Conservation (phyloP, 2,888 invertebrate species). For the Chouioia cunea region DNA sequence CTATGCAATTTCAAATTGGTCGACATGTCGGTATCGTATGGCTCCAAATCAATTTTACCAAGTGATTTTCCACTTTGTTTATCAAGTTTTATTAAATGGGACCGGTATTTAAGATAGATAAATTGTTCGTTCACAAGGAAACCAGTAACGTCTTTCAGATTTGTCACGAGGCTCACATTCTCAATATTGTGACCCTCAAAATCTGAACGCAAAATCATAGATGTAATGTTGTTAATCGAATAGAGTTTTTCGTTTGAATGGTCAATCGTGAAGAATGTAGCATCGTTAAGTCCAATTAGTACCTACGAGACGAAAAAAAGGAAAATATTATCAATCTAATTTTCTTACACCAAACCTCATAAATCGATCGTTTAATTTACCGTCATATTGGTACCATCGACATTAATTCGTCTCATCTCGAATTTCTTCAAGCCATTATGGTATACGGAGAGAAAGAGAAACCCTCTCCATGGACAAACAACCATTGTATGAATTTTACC, state of each 20-base stretch:
- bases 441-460: slow-evolving; percentile 12
- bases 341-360: not conserved
- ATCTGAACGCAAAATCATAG: slow-evolving; percentile 6
- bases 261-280: slow-evolving; percentile 17
- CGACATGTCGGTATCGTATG: slow-evolving; percentile 18
- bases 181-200: not conserved
- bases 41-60: not conserved
- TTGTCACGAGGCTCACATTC: not conserved
- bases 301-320: not conserved
- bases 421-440: not conserved
- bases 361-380: slow-evolving; percentile 2
- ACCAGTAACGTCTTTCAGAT: slow-evolving; percentile 8
- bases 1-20: slow-evolving; percentile 9
- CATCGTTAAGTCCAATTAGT: not conserved
- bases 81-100: not conserved
- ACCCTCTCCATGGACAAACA: slow-evolving; percentile 9
- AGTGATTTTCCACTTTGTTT: slow-evolving; percentile 2
- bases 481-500: slow-evolving; percentile 8
- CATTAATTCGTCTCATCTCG: not conserved
- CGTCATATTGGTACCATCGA: slow-evolving; percentile 14
- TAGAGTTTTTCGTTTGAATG: slow-evolving; percentile 12
- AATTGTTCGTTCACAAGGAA: not conserved
- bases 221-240: not conserved
- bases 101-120: slow-evolving; percentile 3
- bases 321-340: not conserved